Evolutionary conservation across 1,140 invertebrate genomes (phyloP), one percentile per base, ranked within the genome.

Genomic region (Helicoverpa armigera): DNA sequence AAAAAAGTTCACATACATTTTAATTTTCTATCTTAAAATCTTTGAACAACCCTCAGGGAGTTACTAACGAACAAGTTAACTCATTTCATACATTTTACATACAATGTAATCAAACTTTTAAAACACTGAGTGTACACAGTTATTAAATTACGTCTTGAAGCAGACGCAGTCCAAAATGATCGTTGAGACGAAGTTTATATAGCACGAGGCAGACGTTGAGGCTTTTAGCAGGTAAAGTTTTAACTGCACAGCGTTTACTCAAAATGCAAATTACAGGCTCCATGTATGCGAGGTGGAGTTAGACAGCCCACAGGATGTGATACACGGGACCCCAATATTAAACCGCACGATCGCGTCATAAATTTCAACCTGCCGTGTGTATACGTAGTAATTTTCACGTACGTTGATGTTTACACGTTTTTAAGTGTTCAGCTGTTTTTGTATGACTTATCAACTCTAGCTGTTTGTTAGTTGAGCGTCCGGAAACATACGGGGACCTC

Each of bases 291-390:
- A 85, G 83, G 86, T 65, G 85, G 85, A 82, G 83, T 88, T 86
- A 89, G 83, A 83, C 86, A 83, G 81, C 86, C 85, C 83, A 82
- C 86, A 85, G 85, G 84, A 90, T 87, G 87, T 91, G 90, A 89
- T 92, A 92, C 87, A 91, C 84, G 86, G 87, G 85, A 87, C 87
- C 88, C 89, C 84, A 91, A 91, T 91, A 94, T 94, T 92, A 92
- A 92, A 92, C 91, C 88, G 86, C 90, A 90, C 88, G 89, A 88
- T 87, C 81, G 79, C 80, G 83, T 83, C 81, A 91, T 93, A 93
- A 91, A 92, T 92, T 91, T 86, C 18, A 86, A 88, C 81, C 67
- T 85, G 83, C 79, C 81, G 73, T 85, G 73, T 85, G 79, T 87
- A 70, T 86, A 91, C 85, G 70, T 81, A 86, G 88, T 91, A 89